These are phyloP conservation scores for Eilema depressum DNA, from an alignment of 2,888 invertebrate genomes.

Conservation along the genomic window DNA sequence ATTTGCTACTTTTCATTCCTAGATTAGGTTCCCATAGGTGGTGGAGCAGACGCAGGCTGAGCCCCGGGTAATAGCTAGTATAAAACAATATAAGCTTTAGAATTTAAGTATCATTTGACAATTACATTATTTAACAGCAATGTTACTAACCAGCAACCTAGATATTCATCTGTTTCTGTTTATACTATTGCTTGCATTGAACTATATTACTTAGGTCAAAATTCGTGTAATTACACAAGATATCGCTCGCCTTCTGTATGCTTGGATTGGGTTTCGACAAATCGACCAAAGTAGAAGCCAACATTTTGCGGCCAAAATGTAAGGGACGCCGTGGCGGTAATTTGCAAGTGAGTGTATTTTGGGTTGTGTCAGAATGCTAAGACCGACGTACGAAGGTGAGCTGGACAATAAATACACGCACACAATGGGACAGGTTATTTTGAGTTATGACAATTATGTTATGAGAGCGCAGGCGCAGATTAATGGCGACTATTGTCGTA, in stretches of 20 bases:
- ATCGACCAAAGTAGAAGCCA: too few relatives aligned
- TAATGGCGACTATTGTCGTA: constrained; percentile 7
- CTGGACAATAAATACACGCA: constrained; percentile 34
- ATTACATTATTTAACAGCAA: not conserved
- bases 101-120: not conserved
- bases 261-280: too few relatives aligned
- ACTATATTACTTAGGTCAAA: not conserved
- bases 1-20: too few relatives aligned
- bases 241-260: too few relatives aligned
- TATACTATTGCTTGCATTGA: not conserved
- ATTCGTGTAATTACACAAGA: too few relatives aligned
- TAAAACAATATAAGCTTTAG: not conserved
- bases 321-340: not conserved
- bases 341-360: constrained; percentile 10
- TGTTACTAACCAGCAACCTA: too few relatives aligned
- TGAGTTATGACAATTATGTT: constrained; percentile 15
- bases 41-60: too few relatives aligned
- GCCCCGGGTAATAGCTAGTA: not conserved
- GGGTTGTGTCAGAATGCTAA: constrained; percentile 11
- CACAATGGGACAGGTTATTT: constrained; percentile 22
- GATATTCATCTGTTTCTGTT: too few relatives aligned
- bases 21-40: too few relatives aligned
- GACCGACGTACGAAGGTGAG: constrained; percentile 19
- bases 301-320: not conserved
- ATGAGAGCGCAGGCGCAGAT: not conserved